A percentile compares a stretch with the other conserved stretches of the same genome.
Evolutionary conservation across 2,888 invertebrate genomes (phyloP).

Genomic region (Phengaris alcon): DNA sequence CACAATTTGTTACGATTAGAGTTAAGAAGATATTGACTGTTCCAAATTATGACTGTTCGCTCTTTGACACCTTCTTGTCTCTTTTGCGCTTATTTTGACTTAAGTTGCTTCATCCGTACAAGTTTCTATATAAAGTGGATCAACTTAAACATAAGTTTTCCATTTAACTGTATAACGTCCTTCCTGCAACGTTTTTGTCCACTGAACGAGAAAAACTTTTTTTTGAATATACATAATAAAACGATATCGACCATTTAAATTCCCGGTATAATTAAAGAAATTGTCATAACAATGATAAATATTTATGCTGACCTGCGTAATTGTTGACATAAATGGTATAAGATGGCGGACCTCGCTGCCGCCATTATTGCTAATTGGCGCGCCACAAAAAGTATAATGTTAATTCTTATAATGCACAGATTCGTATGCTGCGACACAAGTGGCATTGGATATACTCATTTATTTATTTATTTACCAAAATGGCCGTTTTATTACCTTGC

Average conservation of each 20-base stretch:
- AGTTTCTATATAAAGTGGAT: background rate
- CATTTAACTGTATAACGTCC: conserved; percentile 10
- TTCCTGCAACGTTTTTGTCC: background rate
- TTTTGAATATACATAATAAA: conserved; percentile 5
- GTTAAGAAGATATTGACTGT: too few species aligned
- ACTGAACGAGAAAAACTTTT: background rate
- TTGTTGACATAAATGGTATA: conserved; percentile 18
- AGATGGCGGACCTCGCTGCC: background rate
- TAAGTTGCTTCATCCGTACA: background rate
- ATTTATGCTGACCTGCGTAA: conserved; percentile 20
- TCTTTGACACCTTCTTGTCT: too few species aligned
- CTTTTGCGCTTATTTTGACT: too few species aligned
- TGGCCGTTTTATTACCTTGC: conserved; percentile 63
- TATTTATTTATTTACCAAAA: conserved; percentile 71
- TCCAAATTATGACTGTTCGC: too few species aligned
- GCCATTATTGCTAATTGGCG: conserved; percentile 55
- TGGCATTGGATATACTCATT: conserved; percentile 61
- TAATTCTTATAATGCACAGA: conserved; percentile 70
- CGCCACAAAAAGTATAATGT: conserved; percentile 50
- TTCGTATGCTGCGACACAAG: conserved; percentile 64
- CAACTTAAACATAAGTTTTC: background rate
- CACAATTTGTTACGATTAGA: too few species aligned
- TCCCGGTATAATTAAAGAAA: conserved; percentile 5
- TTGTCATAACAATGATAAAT: conserved; percentile 25
- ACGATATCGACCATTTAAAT: conserved; percentile 13